Evolutionary conservation across 2,797 vertebrate species (phyloP).

Genomic region (Spheniscus humboldti): DNA sequence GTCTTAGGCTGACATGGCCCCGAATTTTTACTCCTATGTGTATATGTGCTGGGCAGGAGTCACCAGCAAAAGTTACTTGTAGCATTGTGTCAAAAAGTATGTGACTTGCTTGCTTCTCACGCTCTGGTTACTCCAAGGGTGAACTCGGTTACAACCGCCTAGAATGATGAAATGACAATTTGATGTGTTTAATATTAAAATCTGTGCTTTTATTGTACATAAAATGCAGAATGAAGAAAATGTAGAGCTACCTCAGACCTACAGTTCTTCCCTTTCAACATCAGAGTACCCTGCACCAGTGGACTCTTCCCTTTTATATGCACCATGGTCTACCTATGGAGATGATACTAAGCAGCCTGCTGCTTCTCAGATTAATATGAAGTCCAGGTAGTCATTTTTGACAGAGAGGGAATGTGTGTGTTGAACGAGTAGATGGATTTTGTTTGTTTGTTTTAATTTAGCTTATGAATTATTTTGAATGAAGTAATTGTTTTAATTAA

Average conservation of each 20-base stretch:
- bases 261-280: slow-evolving; percentile 65
- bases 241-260: slow-evolving; percentile 66
- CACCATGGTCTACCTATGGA: slow-evolving; percentile 79
- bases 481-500: not conserved
- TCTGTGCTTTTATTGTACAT: slow-evolving; percentile 1
- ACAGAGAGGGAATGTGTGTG: not conserved
- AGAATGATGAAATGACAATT: not conserved
- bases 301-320: slow-evolving; percentile 68
- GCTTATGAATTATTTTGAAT: not conserved
- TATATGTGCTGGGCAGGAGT: not conserved
- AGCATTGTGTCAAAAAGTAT: not conserved
- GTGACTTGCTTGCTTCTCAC: not conserved
- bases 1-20: not conserved
- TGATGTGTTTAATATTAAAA: not conserved
- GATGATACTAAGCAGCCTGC: slow-evolving; percentile 75
- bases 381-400: slow-evolving; percentile 77
- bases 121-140: not conserved
- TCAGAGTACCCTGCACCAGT: slow-evolving; percentile 67
- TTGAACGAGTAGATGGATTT: not conserved
- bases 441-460: not conserved
- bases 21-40: not conserved
- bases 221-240: slow-evolving; percentile 75
- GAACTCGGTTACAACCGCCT: not conserved
- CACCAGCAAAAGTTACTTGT: not conserved
- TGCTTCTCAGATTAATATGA: slow-evolving; percentile 72